Evolutionary conservation across 2,888 invertebrate species (phyloP).

Genomic region (Polydrusus tereticollis): DNA sequence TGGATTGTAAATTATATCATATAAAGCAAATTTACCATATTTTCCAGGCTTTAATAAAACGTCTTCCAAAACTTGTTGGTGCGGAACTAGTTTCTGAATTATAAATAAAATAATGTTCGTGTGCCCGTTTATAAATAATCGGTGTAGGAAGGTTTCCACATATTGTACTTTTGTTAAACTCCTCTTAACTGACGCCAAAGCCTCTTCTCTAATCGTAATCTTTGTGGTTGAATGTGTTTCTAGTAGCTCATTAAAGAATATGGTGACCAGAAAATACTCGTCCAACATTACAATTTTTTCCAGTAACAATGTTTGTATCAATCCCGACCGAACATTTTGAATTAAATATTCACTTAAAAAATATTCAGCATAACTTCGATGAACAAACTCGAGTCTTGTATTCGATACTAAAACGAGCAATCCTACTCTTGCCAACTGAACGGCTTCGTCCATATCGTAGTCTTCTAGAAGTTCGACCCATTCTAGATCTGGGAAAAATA

Average conservation of each 20-base stretch:
- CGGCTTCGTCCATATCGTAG: not conserved
- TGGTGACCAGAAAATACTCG: not conserved
- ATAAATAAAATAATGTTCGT: not conserved
- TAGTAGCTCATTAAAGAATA: conserved; percentile 3
- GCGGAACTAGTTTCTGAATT: not conserved
- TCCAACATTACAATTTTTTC: not conserved
- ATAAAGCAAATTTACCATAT: conserved; percentile 3
- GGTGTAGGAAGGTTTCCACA: not conserved
- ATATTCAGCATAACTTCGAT: conserved; percentile 27
- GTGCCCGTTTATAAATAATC: not conserved
- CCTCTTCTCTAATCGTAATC: not conserved
- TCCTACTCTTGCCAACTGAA: conserved; percentile 24
- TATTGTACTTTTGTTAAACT: not conserved
- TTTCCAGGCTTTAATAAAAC: not conserved
- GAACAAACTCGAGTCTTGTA: conserved; percentile 10
- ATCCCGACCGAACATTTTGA: not conserved
- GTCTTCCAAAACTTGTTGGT: not conserved
- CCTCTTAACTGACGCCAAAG: not conserved
- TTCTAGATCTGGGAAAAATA: conserved; percentile 1
- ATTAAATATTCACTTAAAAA: conserved; percentile 33
- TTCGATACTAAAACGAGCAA: conserved; percentile 19
- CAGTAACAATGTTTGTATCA: conserved; percentile 10
- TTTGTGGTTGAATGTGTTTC: not conserved
- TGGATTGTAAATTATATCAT: conserved; percentile 7
- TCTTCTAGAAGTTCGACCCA: not conserved